Percentiles rank a stretch among this genome's conserved stretches.
Conservation (phyloP, 1,140 invertebrate genomes). For the Aphelenchoides besseyi region DNA sequence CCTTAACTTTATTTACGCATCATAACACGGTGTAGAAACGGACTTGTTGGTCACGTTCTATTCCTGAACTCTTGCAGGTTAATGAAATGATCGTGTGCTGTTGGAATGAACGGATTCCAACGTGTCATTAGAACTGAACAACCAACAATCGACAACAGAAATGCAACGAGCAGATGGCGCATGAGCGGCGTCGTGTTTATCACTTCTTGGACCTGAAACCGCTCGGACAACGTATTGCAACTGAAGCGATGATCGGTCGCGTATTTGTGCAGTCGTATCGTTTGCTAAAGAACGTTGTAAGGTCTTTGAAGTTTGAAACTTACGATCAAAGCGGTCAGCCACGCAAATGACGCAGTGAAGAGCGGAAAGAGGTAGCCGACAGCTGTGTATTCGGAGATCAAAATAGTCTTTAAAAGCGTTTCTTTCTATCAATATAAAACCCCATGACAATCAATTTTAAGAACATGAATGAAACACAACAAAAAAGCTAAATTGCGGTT, state of each 20-base stretch:
- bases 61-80: too few species aligned
- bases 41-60: too few species aligned
- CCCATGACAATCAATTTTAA: background rate
- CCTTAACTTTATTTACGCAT: too few species aligned
- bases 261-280: background rate
- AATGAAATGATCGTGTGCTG: too few species aligned
- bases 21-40: too few species aligned
- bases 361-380: constrained; percentile 1
- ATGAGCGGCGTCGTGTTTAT: background rate
- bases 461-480: background rate
- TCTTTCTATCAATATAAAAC: background rate
- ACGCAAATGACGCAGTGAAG: background rate
- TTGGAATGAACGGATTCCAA: too few species aligned
- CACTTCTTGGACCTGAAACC: background rate
- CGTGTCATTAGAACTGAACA: background rate
- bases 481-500: too few species aligned
- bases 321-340: background rate
- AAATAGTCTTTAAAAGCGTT: background rate
- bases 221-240: background rate
- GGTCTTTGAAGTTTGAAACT: background rate
- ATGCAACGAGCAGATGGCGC: background rate
- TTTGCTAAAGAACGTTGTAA: background rate
- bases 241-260: background rate
- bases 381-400: background rate
- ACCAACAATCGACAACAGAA: background rate